Conservation (phyloP, 2,888 invertebrate species). For the Thymelicus acteon region DNA sequence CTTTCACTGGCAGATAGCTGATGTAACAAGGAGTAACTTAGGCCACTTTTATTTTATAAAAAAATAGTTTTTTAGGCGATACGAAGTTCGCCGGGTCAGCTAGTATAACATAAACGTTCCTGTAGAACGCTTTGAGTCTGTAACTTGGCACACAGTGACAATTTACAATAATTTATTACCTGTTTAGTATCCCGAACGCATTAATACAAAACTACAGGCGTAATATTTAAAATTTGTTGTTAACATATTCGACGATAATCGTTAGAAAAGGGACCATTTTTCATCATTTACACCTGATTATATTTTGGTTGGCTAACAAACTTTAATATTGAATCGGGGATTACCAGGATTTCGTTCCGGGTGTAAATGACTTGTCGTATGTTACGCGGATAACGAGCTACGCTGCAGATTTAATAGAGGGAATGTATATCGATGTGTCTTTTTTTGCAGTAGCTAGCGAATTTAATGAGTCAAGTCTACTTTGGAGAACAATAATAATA, state of each 20-base stretch:
- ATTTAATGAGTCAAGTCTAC: no score
- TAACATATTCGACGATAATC: constrained; percentile 48
- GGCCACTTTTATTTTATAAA: no score
- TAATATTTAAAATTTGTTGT: constrained; percentile 48
- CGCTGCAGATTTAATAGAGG: no score
- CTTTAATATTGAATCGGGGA: constrained; percentile 19
- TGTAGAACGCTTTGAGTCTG: constrained; percentile 32
- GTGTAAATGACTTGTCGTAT: not conserved
- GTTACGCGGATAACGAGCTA: not conserved
- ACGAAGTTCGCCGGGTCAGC: no score
- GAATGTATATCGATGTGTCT: no score
- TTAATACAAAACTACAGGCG: constrained; percentile 47
- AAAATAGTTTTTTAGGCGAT: no score
- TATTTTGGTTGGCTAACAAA: constrained; percentile 26
- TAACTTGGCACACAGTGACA: constrained; percentile 25
- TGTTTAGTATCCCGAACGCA: constrained; percentile 51
- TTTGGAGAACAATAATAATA: no score
- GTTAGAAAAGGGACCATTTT: constrained; percentile 43
- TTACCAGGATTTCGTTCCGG: constrained; percentile 16
- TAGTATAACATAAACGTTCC: not conserved
- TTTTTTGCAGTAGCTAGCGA: no score
- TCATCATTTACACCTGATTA: constrained; percentile 48
- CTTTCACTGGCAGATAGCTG: no score
- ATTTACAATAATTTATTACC: constrained; percentile 48
- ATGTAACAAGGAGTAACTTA: no score